These are phyloP conservation scores for Drosophila borealis DNA, from an alignment of 2,888 invertebrate species.

Conservation along the genomic window DNA sequence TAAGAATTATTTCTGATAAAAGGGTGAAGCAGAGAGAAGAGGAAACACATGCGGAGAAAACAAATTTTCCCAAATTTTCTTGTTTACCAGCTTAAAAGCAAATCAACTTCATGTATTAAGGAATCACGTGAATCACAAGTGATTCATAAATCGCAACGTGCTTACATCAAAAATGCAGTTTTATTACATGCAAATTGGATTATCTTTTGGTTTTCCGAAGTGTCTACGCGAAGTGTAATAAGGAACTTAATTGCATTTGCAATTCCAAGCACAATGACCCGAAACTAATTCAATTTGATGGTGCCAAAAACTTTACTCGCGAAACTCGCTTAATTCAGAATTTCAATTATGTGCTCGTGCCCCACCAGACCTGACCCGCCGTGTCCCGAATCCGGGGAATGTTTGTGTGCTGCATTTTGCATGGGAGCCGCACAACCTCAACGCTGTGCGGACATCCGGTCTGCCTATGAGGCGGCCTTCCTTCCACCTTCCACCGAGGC, in stretches of 20 bases:
- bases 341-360: constrained; percentile 48
- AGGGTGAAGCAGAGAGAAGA: too few relatives aligned
- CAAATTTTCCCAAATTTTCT: neutral
- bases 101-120: too few relatives aligned
- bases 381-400: constrained; percentile 13
- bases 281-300: constrained; percentile 60
- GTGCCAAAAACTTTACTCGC: constrained; percentile 31
- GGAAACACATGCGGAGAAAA: too few relatives aligned
- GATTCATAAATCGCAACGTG: neutral
- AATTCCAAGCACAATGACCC: constrained; percentile 59
- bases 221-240: constrained; percentile 11
- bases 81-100: neutral
- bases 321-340: constrained; percentile 42
- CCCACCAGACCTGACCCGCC: constrained; percentile 5
- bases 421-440: constrained; percentile 47
- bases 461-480: constrained; percentile 4
- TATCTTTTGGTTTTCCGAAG: neutral
- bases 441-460: constrained; percentile 68
- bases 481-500: constrained; percentile 4
- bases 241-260: constrained; percentile 63
- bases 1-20: too few relatives aligned
- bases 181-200: constrained; percentile 1
- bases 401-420: constrained; percentile 61
- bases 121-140: neutral
- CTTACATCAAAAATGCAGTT: neutral